A percentile compares a stretch with the other conserved stretches of the same genome.
phyloP scores from a whole-genome alignment of 2,888 invertebrate species.

The Byasa hedistus region DNA sequence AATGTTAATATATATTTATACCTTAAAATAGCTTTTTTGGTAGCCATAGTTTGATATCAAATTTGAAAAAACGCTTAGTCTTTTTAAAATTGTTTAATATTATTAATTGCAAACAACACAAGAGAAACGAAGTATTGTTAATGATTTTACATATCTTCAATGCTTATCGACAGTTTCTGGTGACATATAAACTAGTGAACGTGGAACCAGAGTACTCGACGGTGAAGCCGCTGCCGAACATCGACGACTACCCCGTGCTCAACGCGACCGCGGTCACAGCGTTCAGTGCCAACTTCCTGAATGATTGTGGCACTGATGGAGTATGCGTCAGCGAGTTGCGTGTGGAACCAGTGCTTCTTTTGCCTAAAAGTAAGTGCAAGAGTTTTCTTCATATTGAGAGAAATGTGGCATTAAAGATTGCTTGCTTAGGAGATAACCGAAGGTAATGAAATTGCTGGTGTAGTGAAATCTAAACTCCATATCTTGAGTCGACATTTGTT shows the following conservation, averaged over 20 bases:
- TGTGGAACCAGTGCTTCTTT: slow-evolving; percentile 81
- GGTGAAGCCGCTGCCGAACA: slow-evolving; percentile 82
- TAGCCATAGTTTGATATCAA: no score
- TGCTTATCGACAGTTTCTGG: slow-evolving; percentile 80
- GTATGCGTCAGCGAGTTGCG: slow-evolving; percentile 91
- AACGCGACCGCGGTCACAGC: slow-evolving; percentile 91
- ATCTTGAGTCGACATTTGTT: no score
- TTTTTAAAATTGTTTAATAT: no score
- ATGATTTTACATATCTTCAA: no score
- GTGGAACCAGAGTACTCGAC: slow-evolving; percentile 79
- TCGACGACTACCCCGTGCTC: slow-evolving; percentile 91
- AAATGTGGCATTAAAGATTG: neutral
- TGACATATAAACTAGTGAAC: slow-evolving; percentile 90
- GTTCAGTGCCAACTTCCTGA: slow-evolving; percentile 92
- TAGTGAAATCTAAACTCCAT: no score
- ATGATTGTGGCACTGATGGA: slow-evolving; percentile 94
- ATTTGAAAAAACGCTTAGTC: no score
- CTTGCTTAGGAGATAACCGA: no score
- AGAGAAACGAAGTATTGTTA: no score
- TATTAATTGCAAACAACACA: no score
- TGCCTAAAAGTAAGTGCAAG: slow-evolving; percentile 74
- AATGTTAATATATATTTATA: no score
- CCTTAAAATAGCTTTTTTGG: no score
- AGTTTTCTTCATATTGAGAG: neutral
- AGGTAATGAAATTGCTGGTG: no score